phyloP scores from a whole-genome alignment of 2,797 vertebrate species.

The Melanotaenia pygmaea region DNA sequence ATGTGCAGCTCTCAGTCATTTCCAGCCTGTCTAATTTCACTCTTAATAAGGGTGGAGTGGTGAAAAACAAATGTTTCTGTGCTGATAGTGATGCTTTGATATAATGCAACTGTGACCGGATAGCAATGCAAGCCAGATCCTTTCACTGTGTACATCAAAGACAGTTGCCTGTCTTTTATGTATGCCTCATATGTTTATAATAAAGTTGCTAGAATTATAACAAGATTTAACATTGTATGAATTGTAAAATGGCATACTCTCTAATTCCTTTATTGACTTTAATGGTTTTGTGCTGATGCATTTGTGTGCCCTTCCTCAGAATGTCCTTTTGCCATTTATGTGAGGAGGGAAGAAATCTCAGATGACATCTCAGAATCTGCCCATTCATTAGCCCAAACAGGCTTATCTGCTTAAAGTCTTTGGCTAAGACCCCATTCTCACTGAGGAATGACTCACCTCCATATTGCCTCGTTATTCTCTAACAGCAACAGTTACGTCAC shows the following conservation, averaged over 20 bases:
- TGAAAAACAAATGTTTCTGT: constrained; percentile 69
- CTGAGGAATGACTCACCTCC: constrained; percentile 72
- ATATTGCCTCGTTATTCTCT: constrained; percentile 79
- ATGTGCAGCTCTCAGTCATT: constrained; percentile 59
- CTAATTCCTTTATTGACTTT: constrained; percentile 56
- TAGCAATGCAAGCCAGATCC: constrained; percentile 56
- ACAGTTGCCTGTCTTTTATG: constrained; percentile 35
- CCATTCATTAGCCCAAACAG: constrained; percentile 81
- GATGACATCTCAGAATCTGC: constrained; percentile 74
- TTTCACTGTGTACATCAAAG: constrained; percentile 61
- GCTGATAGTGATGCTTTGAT: constrained; percentile 77
- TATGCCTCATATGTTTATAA: constrained; percentile 44
- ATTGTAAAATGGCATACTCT: constrained; percentile 37
- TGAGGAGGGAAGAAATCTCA: constrained; percentile 61
- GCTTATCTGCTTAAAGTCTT: constrained; percentile 83
- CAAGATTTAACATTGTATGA: constrained; percentile 40
- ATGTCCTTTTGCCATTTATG: constrained; percentile 61
- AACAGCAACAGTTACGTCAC: constrained; percentile 80
- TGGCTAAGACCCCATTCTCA: constrained; percentile 76
- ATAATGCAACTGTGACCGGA: constrained; percentile 37
- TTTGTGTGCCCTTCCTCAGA: constrained; percentile 51
- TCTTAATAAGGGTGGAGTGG: constrained; percentile 63
- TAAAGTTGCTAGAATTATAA: constrained; percentile 43
- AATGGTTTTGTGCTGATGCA: constrained; percentile 53
- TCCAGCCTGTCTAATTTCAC: constrained; percentile 78